Evolutionary conservation across 1,140 invertebrate genomes (phyloP), one percentile per base, ranked within the genome.

Genomic region (Hyles vespertilio): DNA sequence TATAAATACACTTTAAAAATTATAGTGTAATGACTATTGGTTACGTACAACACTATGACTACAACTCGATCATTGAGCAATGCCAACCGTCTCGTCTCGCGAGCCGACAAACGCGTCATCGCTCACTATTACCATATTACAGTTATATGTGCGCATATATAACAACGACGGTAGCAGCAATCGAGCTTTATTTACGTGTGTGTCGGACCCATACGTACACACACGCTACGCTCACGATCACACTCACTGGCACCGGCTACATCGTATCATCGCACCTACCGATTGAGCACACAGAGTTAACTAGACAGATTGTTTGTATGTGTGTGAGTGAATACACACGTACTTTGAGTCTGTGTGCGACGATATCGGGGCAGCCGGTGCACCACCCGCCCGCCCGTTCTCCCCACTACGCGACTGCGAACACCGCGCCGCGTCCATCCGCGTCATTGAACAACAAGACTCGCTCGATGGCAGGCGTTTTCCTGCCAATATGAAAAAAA

Each of bases 361-460:
- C 79, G 78, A 79, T 79, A 82, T 82, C 80, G 77, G 81, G 82
- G 81, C 84, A 88, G 83, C 81, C 83, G 81, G 83, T 84, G 80
- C 81, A 85, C 77, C 79, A 78, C 79, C 68, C 77, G 72, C 82
- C 75, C 83, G 74, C 74, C 74, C 74, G 75, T 67, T 75, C 75
- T 76, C 82, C 78, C 83, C 82, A 80, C 85, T 82, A 84, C 85
- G 81, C 83, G 79, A 81, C 83, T 84, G 81, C 78, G 79, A 85
- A 80, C 81, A 73, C 77, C 81, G 81, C 85, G 80, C 74, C 81
- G 77, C 77, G 72, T 72, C 69, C 72, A 82, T 80, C 78, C 85
- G 85, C 85, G 85, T 87, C 85, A 88, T 88, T 88, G 82, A 88
- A 85, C 78, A 88, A 88, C 85, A 85, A 89, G 85, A 84, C 85